Base-by-base conservation (phyloP, 2,113 vertebrate genomes). In the Sinocyclocheilus maitianheensis region DNA sequence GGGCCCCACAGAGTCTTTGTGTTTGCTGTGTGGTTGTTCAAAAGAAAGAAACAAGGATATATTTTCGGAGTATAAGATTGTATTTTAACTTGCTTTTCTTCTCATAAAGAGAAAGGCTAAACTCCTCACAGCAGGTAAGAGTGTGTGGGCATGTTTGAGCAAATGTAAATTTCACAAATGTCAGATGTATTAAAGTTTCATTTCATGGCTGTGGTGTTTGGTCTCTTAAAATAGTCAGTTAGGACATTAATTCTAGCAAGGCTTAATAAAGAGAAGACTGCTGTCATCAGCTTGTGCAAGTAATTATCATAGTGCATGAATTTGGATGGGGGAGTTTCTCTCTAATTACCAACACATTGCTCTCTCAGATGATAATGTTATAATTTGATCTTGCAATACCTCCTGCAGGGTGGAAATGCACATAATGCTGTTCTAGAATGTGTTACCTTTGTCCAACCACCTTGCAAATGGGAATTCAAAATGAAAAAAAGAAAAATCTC, bases 311-410 rank as follows among this genome's bases (percentile, higher is more conserved):
- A 18, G 82, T 40, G 46, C 53, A 74, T 37, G 30, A 24, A 75
- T 84, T 74, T 72, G 51, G 69, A 74, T 12, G 51, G 40, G 51
- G 51, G 51, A 60, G 65, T 43, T 84, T 84, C 69, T 84, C 34
- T n/a, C 34, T 84, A 84, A 84, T 84, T 84, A 84, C 53, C 82
- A 84, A 84, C 82, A 74, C 69, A 75, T 74, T 58, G 82, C 82
- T 43, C 69, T 72, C 51, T 84, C n/a, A 60, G 51, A 75, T 74
- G 67, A 55, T 74, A 74, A 84, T 84, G 82, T 34, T 75, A 74
- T 74, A 74, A 74, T 84, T 84, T 75, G 67, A 84, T 84, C 51
- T 72, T 34, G 53, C 69, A 72, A 75, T 43, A 60, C 82, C 82
- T 74, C 69, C 51, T 84, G 69, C 53, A 3, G 69, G 34, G 51